Percentiles rank a stretch among this genome's conserved stretches.
phyloP scores from a whole-genome alignment of 1,140 invertebrate species.

The Cotesia vestalis region DNA sequence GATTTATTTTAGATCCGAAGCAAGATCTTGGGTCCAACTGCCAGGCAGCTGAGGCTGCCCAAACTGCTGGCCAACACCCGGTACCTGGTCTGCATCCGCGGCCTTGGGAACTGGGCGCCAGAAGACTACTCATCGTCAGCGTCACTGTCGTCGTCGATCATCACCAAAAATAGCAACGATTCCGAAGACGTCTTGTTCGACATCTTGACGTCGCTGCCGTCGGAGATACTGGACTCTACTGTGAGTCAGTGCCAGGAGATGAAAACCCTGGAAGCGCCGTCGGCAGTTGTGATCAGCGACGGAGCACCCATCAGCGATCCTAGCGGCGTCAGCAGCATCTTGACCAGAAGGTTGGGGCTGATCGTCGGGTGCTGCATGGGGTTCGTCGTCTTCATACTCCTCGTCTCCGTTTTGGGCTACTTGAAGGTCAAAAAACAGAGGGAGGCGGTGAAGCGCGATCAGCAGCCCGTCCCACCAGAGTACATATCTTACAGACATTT shows the following conservation, averaged over 20 bases:
- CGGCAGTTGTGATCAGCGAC: constrained; percentile 65
- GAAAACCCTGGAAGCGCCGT: constrained; percentile 75
- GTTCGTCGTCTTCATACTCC: constrained; percentile 82
- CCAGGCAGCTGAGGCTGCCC: constrained; percentile 76
- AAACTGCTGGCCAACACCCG: constrained; percentile 78
- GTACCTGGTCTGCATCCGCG: constrained; percentile 86
- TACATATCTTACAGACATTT: constrained; percentile 79
- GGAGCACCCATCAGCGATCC: constrained; percentile 72
- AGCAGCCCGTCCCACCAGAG: constrained; percentile 68
- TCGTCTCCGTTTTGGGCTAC: constrained; percentile 83
- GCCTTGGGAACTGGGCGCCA: constrained; percentile 74
- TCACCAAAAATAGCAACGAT: too few relatives aligned
- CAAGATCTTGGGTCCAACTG: constrained; percentile 73
- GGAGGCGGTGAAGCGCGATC: constrained; percentile 73
- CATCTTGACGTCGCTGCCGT: neutral
- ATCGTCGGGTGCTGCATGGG: constrained; percentile 87
- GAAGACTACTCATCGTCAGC: too few relatives aligned
- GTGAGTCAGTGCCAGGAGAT: constrained; percentile 79
- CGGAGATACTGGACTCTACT: constrained; percentile 73
- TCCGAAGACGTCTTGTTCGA: too few relatives aligned
- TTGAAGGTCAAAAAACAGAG: constrained; percentile 86
- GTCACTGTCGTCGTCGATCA: too few relatives aligned
- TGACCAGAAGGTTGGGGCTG: constrained; percentile 81
- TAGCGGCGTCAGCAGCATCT: constrained; percentile 70
- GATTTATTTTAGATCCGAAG: constrained; percentile 71